A percentile compares a stretch with the other conserved stretches of the same genome.
Conservation (phyloP, 1,140 invertebrate genomes). For the Drosophila parvula region DNA sequence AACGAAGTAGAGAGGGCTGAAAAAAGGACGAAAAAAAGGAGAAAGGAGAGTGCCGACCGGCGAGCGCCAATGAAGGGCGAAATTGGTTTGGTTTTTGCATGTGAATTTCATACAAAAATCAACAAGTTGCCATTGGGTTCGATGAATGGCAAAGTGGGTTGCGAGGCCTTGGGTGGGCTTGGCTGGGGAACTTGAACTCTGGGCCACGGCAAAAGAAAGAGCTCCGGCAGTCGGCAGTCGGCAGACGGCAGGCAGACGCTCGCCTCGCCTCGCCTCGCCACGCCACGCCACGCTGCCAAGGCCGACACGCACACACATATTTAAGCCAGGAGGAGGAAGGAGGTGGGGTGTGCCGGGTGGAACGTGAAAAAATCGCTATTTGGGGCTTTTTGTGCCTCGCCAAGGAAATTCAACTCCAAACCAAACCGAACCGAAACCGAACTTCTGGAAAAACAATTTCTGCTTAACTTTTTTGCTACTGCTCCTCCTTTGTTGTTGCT, state of each 20-base stretch:
- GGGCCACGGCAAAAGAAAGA: conserved; percentile 45
- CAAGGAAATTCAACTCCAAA: conserved; percentile 53
- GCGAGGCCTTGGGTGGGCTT: background rate
- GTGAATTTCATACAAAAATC: conserved; percentile 60
- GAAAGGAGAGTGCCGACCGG: conserved; percentile 37
- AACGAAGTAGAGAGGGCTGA: conserved; percentile 21
- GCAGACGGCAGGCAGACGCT: conserved; percentile 59
- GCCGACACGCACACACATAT: conserved; percentile 51
- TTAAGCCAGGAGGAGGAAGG: conserved; percentile 13
- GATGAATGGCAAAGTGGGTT: conserved; percentile 41
- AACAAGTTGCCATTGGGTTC: conserved; percentile 64
- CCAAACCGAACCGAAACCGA: conserved; percentile 32
- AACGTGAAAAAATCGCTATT: conserved; percentile 62
- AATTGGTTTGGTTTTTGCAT: conserved; percentile 65
- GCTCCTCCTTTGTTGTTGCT: conserved; percentile 16
- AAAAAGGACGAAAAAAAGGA: conserved; percentile 11
- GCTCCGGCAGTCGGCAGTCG: conserved; percentile 40
- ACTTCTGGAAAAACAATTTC: conserved; percentile 73
- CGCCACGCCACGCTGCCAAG: conserved; percentile 43
- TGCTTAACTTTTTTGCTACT: conserved; percentile 60
- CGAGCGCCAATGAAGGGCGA: conserved; percentile 58
- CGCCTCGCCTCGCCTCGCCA: conserved; percentile 11
- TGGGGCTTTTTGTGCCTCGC: conserved; percentile 55
- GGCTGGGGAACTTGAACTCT: conserved; percentile 50
- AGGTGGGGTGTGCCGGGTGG: conserved; percentile 29